Evolutionary conservation across 2,797 vertebrate genomes (phyloP), one percentile per base, ranked within the genome.

Genomic region (Bovichtus variegatus): DNA sequence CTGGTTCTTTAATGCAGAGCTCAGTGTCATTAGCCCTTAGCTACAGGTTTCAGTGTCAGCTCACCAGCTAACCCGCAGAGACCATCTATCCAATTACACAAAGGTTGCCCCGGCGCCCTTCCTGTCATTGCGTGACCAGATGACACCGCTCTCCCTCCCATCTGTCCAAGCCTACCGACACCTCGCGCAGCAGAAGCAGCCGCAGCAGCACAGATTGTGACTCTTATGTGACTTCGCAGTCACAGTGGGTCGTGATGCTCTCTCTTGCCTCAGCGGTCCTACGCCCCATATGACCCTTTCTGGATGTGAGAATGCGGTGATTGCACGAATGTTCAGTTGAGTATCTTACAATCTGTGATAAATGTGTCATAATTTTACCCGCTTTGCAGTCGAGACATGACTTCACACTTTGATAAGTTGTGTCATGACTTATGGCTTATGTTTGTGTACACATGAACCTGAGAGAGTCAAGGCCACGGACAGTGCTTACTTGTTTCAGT

Each of bases 121-220:
- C 74, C 66, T 4, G 75, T 85, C 83, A 27, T 57, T 51, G 65
- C 27, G 29, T 59, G 80, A 86, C 87, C 92, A 92, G 86, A 80
- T 87, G 89, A 87, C 91, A 36, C 63, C 50, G 1, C 82, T 73
- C 86, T 44, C 76, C 12, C 73, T 74, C 81, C 92, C 90, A 92
- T 93, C 92, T 93, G 91, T 70, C 75, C 53, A 2, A 9, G 47
- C 74, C 76, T 29, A 2, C 71, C 41, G 59, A 79, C 69, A 70
- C 77, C 80, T 86, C 0, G 63, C 21, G 2, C 65, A 87, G 79
- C 91, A 91, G 89, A 88, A 84, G 85, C 67, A 87, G 79, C 91
- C 91, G 89, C 88, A 84, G 85, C 67, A 19, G 71, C 92, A 88
- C 92, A 93, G 92, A 92, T 92, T 93, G 92, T 86, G 89, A 90